Evolutionary conservation across 2,888 invertebrate genomes (phyloP), one percentile per base, ranked within the genome.

Genomic region (Galeruca laticollis): DNA sequence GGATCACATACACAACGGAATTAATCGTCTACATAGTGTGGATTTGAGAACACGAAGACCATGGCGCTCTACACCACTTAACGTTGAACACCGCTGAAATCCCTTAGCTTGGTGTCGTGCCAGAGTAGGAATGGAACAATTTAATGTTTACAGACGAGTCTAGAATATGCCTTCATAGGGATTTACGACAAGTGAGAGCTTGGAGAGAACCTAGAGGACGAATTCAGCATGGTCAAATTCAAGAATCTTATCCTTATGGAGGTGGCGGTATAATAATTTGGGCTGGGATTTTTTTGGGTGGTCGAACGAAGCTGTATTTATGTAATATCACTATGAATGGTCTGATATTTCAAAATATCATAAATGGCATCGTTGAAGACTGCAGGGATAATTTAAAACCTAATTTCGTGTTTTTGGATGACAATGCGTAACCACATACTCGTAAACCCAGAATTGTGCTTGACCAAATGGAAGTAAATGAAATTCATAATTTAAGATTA

Each of bases 11-110:
- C 18, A 49, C 5, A 49, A 49, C 49, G 18, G 49, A n/a, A n/a
- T 49, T 6, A 6, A 26, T 26, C 26, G 6, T 26, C 26, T 26
- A 26, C 26, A 26, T 26, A 26, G 26, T 2, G n/a, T 9, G 3
- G n/a, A n/a, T n/a, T n/a, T n/a, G n/a, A n/a, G 43, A 3, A 0
- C 13, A 43, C 5, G 10, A 10, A 43, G 5, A 43, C 43, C 43
- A 43, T 43, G 10, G 43, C 10, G 43, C 43, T 4, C 5, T 43
- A 43, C 8, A 43, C 5, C 43, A 43, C 43, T 43, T 43, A 43
- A 43, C 43, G 43, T 43, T 43, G 43, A 43, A 43, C 43, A 43
- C 43, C 3, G 43, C 43, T n/a, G n/a, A n/a, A n/a, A n/a, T n/a
- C n/a, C n/a, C n/a, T 6, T 18, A 3, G 3, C 43, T 43, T 43